Evolutionary conservation across 53 echinoderm and acorn worm genomes (phyloP).

Genomic region (Holothuria leucospilota): DNA sequence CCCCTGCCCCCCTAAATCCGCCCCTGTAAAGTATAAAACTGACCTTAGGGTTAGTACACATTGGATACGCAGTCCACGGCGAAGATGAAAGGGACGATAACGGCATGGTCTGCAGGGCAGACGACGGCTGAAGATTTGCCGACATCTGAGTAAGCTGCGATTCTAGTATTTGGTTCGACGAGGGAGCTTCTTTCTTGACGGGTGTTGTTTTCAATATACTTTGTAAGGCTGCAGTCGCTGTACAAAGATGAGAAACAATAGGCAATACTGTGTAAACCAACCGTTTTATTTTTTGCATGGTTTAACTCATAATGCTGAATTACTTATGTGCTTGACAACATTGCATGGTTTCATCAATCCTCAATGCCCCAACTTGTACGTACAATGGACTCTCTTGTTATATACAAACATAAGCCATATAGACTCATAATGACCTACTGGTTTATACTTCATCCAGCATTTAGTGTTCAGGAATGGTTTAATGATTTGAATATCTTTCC

Average conservation of each 20-base stretch:
- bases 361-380: too few species aligned
- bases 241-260: background rate
- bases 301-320: too few species aligned
- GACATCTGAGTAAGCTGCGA: constrained; percentile 24
- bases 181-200: constrained; percentile 56
- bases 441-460: too few species aligned
- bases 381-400: too few species aligned
- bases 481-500: too few species aligned
- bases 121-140: background rate
- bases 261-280: background rate
- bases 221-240: constrained; percentile 57
- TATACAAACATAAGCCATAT: too few species aligned
- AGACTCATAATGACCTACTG: too few species aligned
- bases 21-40: too few species aligned
- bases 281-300: background rate
- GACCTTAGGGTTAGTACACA: constrained; percentile 89
- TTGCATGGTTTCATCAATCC: too few species aligned
- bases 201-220: constrained; percentile 63
- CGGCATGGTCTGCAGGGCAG: constrained; percentile 57
- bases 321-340: too few species aligned
- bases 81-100: constrained; percentile 85
- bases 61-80: constrained; percentile 87
- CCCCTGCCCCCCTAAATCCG: too few species aligned
- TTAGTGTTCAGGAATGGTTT: too few species aligned
- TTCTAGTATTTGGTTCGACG: constrained; percentile 20